Conservation (phyloP, 2,113 vertebrate species). For the Pedionomus torquatus region DNA sequence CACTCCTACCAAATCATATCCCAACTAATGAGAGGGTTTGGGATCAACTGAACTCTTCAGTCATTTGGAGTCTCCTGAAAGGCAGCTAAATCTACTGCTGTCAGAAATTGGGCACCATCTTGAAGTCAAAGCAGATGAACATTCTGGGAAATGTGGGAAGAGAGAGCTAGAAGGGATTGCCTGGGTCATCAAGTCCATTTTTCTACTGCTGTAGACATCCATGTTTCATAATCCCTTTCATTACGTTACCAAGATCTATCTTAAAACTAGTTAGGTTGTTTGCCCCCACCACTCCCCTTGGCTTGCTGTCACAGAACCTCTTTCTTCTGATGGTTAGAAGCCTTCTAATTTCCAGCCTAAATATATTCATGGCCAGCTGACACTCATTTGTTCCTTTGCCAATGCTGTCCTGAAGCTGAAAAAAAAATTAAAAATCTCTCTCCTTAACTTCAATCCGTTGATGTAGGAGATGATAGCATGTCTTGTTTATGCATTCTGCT, state of each 20-base stretch:
- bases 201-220: conserved; percentile 1
- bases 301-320: conserved; percentile 37
- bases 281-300: conserved; percentile 43
- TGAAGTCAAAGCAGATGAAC: conserved; percentile 15
- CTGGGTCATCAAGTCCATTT: conserved; percentile 10
- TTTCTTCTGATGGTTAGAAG: conserved; percentile 63
- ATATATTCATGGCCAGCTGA: conserved; percentile 63
- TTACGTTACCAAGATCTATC: conserved; percentile 63
- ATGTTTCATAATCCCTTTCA: conserved; percentile 55
- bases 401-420: background rate
- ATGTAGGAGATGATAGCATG: background rate
- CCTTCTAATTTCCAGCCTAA: conserved; percentile 69
- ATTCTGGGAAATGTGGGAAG: conserved; percentile 4
- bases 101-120: conserved; percentile 2
- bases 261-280: conserved; percentile 27
- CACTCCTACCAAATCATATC: conserved; percentile 46
- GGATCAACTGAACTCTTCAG: background rate
- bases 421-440: background rate
- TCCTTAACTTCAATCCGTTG: background rate
- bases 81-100: conserved; percentile 23
- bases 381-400: conserved; percentile 32
- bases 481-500: background rate
- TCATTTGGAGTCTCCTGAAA: conserved; percentile 5
- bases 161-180: background rate
- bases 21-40: conserved; percentile 57